phyloP scores from a whole-genome alignment of 1,140 invertebrate species.

The Acyrthosiphon pisum region DNA sequence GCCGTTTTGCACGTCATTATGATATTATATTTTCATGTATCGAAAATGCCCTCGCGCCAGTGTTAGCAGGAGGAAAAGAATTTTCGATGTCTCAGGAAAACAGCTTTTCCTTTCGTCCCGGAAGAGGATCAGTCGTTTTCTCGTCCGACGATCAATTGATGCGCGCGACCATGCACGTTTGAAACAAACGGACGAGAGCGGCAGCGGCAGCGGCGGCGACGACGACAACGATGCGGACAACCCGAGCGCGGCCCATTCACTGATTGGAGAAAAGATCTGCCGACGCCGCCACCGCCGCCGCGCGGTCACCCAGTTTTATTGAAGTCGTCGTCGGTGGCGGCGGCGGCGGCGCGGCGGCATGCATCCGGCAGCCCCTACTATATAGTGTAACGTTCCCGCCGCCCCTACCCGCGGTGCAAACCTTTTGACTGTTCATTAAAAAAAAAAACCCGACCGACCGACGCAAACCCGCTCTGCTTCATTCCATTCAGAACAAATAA shows the following conservation, averaged over 20 bases:
- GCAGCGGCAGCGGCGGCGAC: neutral
- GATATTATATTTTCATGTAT: neutral
- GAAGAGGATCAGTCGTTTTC: neutral
- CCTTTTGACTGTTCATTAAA: constrained; percentile 26
- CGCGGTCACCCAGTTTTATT: constrained; percentile 40
- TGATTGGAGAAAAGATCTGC: constrained; percentile 37
- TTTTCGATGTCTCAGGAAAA: neutral
- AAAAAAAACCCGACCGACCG: neutral
- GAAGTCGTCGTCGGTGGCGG: neutral
- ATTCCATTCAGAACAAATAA: constrained; percentile 20
- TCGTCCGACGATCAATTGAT: neutral
- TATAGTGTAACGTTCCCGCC: neutral
- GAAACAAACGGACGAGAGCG: neutral
- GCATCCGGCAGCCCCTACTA: constrained; percentile 8
- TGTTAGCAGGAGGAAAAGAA: neutral
- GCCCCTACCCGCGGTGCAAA: neutral
- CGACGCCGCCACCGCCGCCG: neutral
- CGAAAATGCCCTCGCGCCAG: neutral
- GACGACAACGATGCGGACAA: neutral
- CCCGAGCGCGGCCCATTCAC: constrained; percentile 45
- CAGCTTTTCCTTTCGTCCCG: neutral
- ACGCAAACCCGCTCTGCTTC: constrained; percentile 7
- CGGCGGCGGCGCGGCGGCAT: constrained; percentile 20
- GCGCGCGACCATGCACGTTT: neutral
- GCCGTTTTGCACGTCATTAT: neutral